Evolutionary conservation across 1,140 invertebrate genomes (phyloP).

Genomic region (Heliconius melpomene): DNA sequence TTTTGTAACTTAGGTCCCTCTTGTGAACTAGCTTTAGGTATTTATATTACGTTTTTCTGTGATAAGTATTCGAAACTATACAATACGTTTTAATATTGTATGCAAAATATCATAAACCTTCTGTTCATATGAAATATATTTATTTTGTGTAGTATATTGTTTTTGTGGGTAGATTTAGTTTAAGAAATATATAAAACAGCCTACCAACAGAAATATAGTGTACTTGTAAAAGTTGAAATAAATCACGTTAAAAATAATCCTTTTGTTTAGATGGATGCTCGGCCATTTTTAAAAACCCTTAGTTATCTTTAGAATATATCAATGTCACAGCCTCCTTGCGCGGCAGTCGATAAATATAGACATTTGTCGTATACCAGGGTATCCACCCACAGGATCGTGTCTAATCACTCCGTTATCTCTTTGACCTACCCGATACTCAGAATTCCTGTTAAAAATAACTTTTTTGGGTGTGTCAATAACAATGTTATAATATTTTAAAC

Average conservation of each 20-base stretch:
- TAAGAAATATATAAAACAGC: background rate
- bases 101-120: too few species aligned
- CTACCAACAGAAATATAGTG: background rate
- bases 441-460: constrained; percentile 5
- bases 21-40: too few species aligned
- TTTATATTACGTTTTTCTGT: too few species aligned
- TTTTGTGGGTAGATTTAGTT: too few species aligned
- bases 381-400: constrained; percentile 32
- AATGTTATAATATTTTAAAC: background rate
- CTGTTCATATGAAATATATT: too few species aligned
- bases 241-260: constrained; percentile 10
- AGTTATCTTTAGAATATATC: constrained; percentile 29
- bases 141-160: too few species aligned
- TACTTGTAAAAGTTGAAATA: background rate
- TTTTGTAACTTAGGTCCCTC: too few species aligned
- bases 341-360: constrained; percentile 30
- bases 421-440: background rate
- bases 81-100: too few species aligned
- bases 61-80: too few species aligned
- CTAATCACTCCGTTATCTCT: constrained; percentile 18
- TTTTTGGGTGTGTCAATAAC: background rate
- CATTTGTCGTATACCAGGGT: constrained; percentile 30
- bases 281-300: constrained; percentile 12
- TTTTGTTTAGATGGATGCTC: background rate
- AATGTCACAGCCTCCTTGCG: constrained; percentile 27